Conservation (phyloP, 1,140 invertebrate species). For the Pogonognathellus flavescens region DNA sequence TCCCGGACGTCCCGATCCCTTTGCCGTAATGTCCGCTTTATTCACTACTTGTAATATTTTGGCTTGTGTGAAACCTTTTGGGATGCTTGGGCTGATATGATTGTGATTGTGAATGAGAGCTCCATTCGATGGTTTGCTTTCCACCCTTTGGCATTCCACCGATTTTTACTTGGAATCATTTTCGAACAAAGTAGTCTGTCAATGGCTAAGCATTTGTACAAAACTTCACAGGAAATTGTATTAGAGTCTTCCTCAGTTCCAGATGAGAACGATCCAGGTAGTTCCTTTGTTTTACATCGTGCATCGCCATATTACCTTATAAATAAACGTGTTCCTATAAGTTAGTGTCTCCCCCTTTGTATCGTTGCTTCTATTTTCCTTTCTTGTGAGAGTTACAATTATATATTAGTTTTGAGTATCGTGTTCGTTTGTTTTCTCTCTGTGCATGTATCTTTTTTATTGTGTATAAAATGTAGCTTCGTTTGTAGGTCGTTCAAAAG, state of each 20-base stretch:
- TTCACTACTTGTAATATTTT: neutral
- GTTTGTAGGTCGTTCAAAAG: too few relatives aligned
- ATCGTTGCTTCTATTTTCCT: too few relatives aligned
- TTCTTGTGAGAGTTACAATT: too few relatives aligned
- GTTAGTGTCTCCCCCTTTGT: too few relatives aligned
- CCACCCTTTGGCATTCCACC: neutral
- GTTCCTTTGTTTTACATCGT: neutral
- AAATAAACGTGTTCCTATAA: neutral
- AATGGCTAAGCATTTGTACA: constrained; percentile 36
- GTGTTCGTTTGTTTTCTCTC: too few relatives aligned
- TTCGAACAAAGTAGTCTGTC: neutral
- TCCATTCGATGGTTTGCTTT: constrained; percentile 37
- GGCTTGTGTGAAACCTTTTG: neutral
- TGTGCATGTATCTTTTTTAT: too few relatives aligned
- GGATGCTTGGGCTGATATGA: constrained; percentile 15
- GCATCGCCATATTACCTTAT: neutral
- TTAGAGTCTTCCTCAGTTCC: constrained; percentile 13
- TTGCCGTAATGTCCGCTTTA: constrained; percentile 3
- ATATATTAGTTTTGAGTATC: too few relatives aligned
- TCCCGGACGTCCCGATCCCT: constrained; percentile 8
- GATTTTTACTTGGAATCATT: neutral
- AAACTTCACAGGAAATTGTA: constrained; percentile 29
- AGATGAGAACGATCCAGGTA: constrained; percentile 39
- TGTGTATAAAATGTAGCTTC: too few relatives aligned
- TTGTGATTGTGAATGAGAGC: neutral